These are phyloP conservation scores for Gymnocephalus cernua DNA, from an alignment of 2,113 vertebrate genomes.

Conservation along the genomic window DNA sequence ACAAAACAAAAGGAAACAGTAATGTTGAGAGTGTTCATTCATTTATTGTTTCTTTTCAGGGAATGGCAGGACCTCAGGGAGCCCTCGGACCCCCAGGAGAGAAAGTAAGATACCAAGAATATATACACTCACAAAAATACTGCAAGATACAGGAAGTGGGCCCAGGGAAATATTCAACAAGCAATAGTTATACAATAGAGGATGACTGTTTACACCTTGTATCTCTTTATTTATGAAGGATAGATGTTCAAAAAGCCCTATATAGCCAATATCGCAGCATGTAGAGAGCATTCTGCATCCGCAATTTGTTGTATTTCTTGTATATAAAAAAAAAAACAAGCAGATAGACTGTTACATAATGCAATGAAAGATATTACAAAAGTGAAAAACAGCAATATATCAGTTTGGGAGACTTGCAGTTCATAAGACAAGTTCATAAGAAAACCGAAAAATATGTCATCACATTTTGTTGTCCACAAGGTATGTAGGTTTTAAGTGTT, in stretches of 20 bases:
- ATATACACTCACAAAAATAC: not conserved
- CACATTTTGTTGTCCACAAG: too few relatives aligned
- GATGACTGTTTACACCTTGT: too few relatives aligned
- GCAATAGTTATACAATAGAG: not conserved
- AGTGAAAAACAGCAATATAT: not conserved
- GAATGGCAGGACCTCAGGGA: conserved; percentile 97
- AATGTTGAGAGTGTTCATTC: not conserved
- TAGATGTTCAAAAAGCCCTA: not conserved
- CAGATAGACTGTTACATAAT: not conserved
- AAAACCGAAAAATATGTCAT: too few relatives aligned
- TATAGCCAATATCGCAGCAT: not conserved
- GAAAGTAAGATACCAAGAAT: conserved; percentile 85
- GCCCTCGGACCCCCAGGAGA: conserved; percentile 95
- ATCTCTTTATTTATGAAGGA: not conserved
- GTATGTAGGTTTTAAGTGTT: too few relatives aligned
- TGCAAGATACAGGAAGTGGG: not conserved
- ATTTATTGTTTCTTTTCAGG: conserved; percentile 79
- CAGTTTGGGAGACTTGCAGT: not conserved
- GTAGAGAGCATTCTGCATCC: not conserved
- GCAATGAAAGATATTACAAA: not conserved
- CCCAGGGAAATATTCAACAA: not conserved
- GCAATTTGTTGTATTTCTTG: not conserved
- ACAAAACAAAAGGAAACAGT: accelerated
- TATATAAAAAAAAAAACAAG: not conserved
- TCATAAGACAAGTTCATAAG: too few relatives aligned